A percentile compares a stretch with the other conserved stretches of the same genome.
Evolutionary conservation across 2,888 invertebrate species (phyloP).

Genomic region (Ischnus inquisitorius): DNA sequence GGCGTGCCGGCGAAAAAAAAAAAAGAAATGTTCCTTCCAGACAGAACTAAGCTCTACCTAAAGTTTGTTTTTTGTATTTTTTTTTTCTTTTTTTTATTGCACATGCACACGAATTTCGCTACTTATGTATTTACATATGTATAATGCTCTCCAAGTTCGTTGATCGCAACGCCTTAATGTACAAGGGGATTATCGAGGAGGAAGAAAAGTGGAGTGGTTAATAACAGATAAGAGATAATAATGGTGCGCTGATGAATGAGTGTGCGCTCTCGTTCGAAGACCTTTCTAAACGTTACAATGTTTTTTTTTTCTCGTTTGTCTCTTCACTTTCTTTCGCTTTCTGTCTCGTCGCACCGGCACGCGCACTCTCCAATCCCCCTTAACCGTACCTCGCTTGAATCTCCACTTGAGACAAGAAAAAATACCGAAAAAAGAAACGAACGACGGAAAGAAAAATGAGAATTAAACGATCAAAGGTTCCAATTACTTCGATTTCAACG

Average conservation of each 20-base stretch:
- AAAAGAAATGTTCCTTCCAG: constrained; percentile 36
- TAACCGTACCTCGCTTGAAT: constrained; percentile 42
- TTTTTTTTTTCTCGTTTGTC: constrained; percentile 17
- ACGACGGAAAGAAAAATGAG: background rate
- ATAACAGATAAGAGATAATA: constrained; percentile 40
- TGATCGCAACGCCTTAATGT: constrained; percentile 41
- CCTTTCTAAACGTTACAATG: constrained; percentile 49
- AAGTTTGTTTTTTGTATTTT: constrained; percentile 40
- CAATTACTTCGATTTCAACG: constrained; percentile 73
- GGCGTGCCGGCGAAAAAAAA: constrained; percentile 61
- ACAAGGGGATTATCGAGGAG: background rate
- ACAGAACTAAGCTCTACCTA: constrained; percentile 63
- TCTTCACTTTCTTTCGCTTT: background rate
- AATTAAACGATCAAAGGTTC: constrained; percentile 67
- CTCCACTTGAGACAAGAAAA: constrained; percentile 20
- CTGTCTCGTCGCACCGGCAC: constrained; percentile 55
- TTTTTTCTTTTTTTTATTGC: constrained; percentile 72
- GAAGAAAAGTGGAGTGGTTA: background rate
- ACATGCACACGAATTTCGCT: constrained; percentile 72
- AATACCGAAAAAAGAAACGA: background rate
- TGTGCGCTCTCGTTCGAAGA: constrained; percentile 63
- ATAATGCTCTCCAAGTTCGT: constrained; percentile 50
- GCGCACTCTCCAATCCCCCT: constrained; percentile 54
- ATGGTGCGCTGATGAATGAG: constrained; percentile 58
- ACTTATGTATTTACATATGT: constrained; percentile 68